Conservation (phyloP, 2,113 vertebrate species). For the Meriones unguiculatus region DNA sequence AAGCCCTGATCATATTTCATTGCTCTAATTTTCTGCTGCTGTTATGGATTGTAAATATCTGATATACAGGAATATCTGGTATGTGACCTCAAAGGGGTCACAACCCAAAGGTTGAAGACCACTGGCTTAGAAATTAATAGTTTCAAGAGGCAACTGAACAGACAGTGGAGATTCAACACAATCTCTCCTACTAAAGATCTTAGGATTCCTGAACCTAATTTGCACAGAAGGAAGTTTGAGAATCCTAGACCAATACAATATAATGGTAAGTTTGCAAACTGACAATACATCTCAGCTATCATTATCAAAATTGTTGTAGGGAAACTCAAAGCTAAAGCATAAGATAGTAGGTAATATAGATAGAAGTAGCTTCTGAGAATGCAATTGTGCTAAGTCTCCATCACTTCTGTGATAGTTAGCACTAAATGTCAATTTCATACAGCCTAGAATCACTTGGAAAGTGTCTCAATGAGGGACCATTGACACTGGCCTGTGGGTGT, state of each 20-base stretch:
- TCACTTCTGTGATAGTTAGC: neutral
- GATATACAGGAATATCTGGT: no score
- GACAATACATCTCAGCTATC: neutral
- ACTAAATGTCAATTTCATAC: neutral
- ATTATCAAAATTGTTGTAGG: neutral
- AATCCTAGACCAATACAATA: neutral
- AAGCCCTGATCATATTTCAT: neutral
- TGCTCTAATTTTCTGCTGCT: neutral
- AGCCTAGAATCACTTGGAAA: neutral
- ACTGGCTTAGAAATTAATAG: neutral
- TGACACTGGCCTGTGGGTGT: neutral
- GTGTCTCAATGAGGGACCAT: neutral
- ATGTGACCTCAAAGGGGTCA: neutral
- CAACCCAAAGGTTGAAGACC: neutral
- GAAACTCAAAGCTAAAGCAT: conserved; percentile 42
- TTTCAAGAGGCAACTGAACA: conserved; percentile 3
- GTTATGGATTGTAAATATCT: neutral
- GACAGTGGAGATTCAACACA: neutral
- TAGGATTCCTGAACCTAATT: conserved; percentile 25
- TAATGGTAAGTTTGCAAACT: conserved; percentile 41
- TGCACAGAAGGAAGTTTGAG: neutral
- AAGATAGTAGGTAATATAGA: neutral
- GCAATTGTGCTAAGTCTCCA: neutral
- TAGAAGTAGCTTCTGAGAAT: neutral
- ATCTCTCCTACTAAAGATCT: neutral